A percentile compares a stretch with the other conserved stretches of the same genome.
Evolutionary conservation across 2,797 vertebrate genomes (phyloP).

Genomic region (Lepilemur ruficaudatus): DNA sequence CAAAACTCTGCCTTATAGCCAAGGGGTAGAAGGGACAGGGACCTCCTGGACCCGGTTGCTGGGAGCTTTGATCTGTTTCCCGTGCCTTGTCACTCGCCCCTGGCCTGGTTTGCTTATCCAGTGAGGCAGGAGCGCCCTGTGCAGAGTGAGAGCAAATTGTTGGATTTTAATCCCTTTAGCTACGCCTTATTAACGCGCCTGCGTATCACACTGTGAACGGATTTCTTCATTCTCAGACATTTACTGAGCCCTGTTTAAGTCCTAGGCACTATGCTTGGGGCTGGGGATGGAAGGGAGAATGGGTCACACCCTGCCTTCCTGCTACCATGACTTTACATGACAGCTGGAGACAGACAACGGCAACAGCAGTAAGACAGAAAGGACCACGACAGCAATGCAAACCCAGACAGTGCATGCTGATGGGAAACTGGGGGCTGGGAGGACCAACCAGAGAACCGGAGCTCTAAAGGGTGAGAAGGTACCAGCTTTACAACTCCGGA

Average conservation of each 20-base stretch:
- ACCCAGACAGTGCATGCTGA: background rate
- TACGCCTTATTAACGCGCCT: background rate
- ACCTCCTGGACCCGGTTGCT: background rate
- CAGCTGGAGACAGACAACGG: background rate
- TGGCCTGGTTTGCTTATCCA: conserved; percentile 16
- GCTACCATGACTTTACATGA: background rate
- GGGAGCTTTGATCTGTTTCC: conserved; percentile 38
- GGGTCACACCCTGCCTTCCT: background rate
- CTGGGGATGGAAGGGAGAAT: background rate
- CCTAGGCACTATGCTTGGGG: background rate
- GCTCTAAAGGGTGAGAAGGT: background rate
- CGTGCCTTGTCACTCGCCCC: background rate
- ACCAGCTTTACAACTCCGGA: background rate
- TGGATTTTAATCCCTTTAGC: conserved; percentile 37
- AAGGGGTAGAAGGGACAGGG: background rate
- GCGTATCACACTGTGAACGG: background rate
- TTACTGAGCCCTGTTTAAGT: background rate
- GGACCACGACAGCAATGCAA: background rate
- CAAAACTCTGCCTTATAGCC: background rate
- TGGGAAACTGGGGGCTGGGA: background rate
- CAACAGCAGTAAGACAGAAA: background rate
- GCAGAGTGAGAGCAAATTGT: background rate
- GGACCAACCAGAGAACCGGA: background rate
- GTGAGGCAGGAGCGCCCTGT: background rate
- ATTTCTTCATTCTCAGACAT: background rate